Percentiles rank a stretch among this genome's conserved stretches.
Conservation (phyloP, 2,888 invertebrate genomes). For the Coelopa pilipes region DNA sequence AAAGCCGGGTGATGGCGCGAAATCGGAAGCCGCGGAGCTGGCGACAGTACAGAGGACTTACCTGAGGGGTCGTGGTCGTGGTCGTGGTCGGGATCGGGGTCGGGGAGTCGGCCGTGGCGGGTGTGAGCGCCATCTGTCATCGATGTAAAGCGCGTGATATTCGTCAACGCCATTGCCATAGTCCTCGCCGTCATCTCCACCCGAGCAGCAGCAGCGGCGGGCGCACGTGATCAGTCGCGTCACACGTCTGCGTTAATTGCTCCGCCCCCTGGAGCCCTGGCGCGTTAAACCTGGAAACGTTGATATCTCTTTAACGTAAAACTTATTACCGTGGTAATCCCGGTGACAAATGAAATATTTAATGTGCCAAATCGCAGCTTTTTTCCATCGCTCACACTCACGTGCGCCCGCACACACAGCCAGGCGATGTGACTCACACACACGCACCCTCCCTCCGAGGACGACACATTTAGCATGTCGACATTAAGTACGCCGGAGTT, state of each 20-base stretch:
- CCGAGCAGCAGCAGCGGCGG: neutral
- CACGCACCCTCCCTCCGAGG: neutral
- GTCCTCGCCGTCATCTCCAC: neutral
- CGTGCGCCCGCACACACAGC: constrained; percentile 13
- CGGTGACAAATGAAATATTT: constrained; percentile 49
- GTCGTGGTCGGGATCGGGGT: no score
- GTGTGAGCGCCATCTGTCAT: no score
- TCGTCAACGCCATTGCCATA: no score
- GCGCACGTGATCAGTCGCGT: neutral
- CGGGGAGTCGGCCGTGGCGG: no score
- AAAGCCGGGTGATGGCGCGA: no score
- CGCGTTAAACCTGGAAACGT: constrained; percentile 11
- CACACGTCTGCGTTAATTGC: no score
- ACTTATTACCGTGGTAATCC: constrained; percentile 43
- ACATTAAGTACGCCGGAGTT: constrained; percentile 22
- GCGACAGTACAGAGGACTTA: no score
- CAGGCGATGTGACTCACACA: neutral
- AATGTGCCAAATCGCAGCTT: constrained; percentile 41
- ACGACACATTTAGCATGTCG: neutral
- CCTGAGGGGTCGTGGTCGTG: no score
- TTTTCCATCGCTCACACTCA: constrained; percentile 8
- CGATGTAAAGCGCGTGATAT: neutral
- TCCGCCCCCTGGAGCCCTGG: no score
- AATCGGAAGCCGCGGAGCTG: no score
- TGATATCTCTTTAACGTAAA: constrained; percentile 21